These are phyloP conservation scores for Zele albiditarsus DNA, from an alignment of 2,888 invertebrate genomes.

Conservation along the genomic window DNA sequence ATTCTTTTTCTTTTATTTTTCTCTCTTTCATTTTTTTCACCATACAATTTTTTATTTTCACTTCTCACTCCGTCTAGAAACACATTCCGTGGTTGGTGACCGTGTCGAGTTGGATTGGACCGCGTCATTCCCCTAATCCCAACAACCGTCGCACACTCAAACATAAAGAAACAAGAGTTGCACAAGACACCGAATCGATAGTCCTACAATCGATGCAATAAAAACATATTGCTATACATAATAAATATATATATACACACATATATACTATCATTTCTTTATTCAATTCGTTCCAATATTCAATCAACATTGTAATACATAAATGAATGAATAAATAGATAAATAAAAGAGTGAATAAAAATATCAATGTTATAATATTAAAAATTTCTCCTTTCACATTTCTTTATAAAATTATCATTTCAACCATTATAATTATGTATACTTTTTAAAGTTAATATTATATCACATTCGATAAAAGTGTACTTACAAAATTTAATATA, in stretches of 20 bases:
- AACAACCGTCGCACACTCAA: conserved; percentile 16
- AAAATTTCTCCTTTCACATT: neutral
- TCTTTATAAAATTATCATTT: neutral
- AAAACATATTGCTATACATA: neutral
- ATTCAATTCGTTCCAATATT: neutral
- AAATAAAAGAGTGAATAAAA: neutral
- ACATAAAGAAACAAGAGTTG: conserved; percentile 9
- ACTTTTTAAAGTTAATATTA: neutral
- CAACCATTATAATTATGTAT: neutral
- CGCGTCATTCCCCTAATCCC: conserved; percentile 24
- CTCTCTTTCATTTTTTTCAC: neutral
- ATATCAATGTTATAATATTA: neutral
- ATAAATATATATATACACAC: too few species aligned
- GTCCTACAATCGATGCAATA: neutral
- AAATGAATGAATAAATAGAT: neutral
- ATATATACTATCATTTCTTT: neutral
- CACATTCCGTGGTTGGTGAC: conserved; percentile 27
- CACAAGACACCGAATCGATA: conserved; percentile 18
- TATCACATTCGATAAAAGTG: neutral
- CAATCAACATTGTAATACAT: neutral
- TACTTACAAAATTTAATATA: neutral
- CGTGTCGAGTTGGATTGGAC: conserved; percentile 10
- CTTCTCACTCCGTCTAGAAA: conserved; percentile 15
- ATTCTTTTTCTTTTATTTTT: neutral
- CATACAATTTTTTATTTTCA: conserved; percentile 24